Percentiles rank a stretch among this genome's conserved stretches.
These are phyloP conservation scores for Bombus terrestris DNA, from an alignment of 1,140 invertebrate genomes.

Conservation along the genomic window DNA sequence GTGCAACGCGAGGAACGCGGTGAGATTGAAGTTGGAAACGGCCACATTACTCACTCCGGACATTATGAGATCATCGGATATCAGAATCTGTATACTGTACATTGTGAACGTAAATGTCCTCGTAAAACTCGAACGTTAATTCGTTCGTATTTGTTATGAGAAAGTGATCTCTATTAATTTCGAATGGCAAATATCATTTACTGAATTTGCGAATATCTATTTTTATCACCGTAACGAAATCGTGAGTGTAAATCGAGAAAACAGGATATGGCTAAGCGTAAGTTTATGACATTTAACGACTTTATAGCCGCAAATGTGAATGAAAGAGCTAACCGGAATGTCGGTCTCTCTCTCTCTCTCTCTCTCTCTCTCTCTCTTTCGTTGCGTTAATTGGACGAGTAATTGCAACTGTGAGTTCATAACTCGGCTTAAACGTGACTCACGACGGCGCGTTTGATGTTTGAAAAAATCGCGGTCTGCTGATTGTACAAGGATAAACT, in stretches of 20 bases:
- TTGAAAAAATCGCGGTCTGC: constrained; percentile 8
- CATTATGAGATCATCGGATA: background rate
- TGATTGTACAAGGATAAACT: background rate
- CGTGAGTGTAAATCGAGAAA: background rate
- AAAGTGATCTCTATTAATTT: background rate
- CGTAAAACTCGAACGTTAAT: background rate
- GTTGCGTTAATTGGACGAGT: constrained; percentile 45
- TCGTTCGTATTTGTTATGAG: background rate
- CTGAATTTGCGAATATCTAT: background rate
- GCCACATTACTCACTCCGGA: no score
- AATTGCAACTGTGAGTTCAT: constrained; percentile 38
- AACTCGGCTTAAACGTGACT: constrained; percentile 15
- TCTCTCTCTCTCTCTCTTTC: background rate
- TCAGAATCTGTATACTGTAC: no score
- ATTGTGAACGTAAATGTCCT: background rate
- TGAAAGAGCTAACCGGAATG: constrained; percentile 23
- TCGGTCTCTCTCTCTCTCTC: background rate
- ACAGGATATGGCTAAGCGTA: background rate
- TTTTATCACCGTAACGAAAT: background rate
- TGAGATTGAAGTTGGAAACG: background rate
- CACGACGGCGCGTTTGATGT: background rate
- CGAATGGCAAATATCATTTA: background rate
- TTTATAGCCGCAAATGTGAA: background rate
- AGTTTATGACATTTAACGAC: background rate
- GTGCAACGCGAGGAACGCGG: background rate